Evolutionary conservation across 2,113 vertebrate genomes (phyloP).

Genomic region (Tragelaphus strepsiceros): DNA sequence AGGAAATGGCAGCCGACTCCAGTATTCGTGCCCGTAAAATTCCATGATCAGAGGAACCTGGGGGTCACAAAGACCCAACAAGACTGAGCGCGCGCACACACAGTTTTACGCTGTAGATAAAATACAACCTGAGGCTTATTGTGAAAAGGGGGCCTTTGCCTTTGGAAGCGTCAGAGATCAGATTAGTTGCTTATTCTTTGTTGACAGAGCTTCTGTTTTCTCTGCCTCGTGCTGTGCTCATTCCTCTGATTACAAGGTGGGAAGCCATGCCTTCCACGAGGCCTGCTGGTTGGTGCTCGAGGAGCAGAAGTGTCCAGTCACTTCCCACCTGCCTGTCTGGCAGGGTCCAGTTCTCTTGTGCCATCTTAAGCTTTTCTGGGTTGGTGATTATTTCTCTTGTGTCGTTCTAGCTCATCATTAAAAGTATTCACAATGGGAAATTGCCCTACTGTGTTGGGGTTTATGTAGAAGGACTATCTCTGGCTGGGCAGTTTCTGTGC

Average conservation of each 20-base stretch:
- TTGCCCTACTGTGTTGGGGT: not conserved
- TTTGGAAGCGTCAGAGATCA: not conserved
- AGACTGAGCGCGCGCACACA: not conserved
- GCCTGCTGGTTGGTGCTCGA: fast-evolving
- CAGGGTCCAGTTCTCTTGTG: not conserved
- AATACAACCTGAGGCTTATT: not conserved
- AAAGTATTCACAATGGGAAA: not conserved
- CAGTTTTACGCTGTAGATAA: not conserved
- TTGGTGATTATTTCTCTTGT: not conserved
- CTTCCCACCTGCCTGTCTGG: not conserved
- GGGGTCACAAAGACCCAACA: not conserved
- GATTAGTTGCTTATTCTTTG: too few species aligned
- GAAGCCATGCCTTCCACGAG: not conserved
- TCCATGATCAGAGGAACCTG: not conserved
- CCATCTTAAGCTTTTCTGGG: not conserved
- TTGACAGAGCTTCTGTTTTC: not conserved
- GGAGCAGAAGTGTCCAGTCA: not conserved
- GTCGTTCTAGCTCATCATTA: not conserved
- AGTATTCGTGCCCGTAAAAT: not conserved
- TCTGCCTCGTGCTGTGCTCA: not conserved
- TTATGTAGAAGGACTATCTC: not conserved
- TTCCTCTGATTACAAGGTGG: not conserved
- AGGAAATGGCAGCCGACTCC: not conserved
- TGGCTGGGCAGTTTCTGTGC: not conserved
- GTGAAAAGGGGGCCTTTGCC: not conserved